phyloP scores from a whole-genome alignment of 1,140 invertebrate species.

The Aphelenchoides fujianensis region DNA sequence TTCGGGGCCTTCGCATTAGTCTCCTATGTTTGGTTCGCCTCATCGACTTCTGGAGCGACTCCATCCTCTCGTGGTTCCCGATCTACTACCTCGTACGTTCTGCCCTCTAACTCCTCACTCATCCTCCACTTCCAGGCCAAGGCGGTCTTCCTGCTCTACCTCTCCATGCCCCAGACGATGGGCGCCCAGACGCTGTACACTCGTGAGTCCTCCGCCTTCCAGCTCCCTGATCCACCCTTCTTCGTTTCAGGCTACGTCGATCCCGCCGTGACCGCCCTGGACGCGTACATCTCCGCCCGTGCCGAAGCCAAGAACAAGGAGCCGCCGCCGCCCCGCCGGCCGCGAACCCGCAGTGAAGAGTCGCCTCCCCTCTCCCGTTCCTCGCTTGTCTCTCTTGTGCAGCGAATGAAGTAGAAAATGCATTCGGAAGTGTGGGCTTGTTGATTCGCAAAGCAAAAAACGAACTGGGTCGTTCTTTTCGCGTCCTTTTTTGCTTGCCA shows the following conservation, averaged over 20 bases:
- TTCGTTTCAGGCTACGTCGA: no score
- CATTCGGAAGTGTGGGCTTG: background rate
- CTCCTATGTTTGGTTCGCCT: conserved; percentile 7
- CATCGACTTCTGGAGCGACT: conserved; percentile 40
- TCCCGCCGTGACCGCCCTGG: background rate
- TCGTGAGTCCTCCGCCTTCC: no score
- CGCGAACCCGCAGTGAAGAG: no score
- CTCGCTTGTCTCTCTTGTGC: background rate
- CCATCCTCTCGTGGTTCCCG: conserved; percentile 26
- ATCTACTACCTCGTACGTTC: conserved; percentile 42
- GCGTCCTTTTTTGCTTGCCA: no score
- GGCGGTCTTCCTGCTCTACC: conserved; percentile 35
- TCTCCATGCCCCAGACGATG: conserved; percentile 36
- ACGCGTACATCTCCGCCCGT: background rate
- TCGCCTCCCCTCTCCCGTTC: background rate
- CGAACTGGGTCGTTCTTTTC: no score
- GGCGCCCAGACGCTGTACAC: conserved; percentile 20
- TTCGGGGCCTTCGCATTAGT: conserved; percentile 32
- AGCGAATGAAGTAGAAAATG: background rate
- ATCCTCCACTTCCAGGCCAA: no score
- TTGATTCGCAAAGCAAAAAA: background rate
- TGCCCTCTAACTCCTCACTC: no score
- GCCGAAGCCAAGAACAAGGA: background rate
- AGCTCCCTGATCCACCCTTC: no score
- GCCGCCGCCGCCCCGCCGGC: background rate